Evolutionary conservation across 2,888 invertebrate species (phyloP).

Genomic region (Rambutsinella grinnellia): DNA sequence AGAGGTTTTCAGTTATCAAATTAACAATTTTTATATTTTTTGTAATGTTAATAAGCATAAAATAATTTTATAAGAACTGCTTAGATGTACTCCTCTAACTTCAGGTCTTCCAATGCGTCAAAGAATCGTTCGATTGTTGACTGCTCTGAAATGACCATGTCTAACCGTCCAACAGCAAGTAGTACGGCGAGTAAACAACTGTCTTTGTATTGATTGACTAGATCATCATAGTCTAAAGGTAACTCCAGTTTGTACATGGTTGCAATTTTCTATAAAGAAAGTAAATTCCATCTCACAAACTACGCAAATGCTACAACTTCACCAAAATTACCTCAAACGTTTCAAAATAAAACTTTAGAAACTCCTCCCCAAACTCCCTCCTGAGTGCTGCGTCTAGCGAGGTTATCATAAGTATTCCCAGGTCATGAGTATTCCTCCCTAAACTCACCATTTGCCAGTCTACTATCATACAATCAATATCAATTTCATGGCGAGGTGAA

Average conservation of each 20-base stretch:
- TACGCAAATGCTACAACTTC: background rate
- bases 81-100: constrained; percentile 33
- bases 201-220: constrained; percentile 49
- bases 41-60: too few species aligned
- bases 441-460: constrained; percentile 67
- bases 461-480: constrained; percentile 64
- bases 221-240: constrained; percentile 46
- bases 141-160: constrained; percentile 52
- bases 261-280: constrained; percentile 19
- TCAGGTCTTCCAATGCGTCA: constrained; percentile 55
- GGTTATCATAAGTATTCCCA: constrained; percentile 65
- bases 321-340: constrained; percentile 45
- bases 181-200: constrained; percentile 58
- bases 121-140: constrained; percentile 51
- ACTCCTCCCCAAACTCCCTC: constrained; percentile 40
- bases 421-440: constrained; percentile 66
- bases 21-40: too few species aligned
- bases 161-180: constrained; percentile 50
- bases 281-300: background rate
- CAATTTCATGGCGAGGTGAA: constrained; percentile 6
- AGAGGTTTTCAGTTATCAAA: too few species aligned
- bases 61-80: too few species aligned
- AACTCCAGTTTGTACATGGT: constrained; percentile 40
- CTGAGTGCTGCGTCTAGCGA: constrained; percentile 60
- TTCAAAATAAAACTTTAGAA: constrained; percentile 65